phyloP scores from a whole-genome alignment of 1,140 invertebrate species.

The Drosophila rufa region DNA sequence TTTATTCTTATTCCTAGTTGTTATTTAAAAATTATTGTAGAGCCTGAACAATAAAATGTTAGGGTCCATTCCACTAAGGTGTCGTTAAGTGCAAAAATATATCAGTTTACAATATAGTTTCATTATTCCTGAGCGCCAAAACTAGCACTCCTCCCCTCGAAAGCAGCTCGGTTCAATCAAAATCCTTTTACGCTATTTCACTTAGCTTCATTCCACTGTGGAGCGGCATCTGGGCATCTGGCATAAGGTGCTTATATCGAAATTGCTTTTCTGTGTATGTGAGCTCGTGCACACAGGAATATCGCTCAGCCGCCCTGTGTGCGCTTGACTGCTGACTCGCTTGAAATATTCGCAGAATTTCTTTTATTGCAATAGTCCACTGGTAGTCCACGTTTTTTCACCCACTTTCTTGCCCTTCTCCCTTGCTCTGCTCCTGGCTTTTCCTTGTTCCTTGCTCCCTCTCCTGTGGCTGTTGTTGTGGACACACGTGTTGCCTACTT shows the following conservation, averaged over 20 bases:
- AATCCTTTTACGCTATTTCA: constrained; percentile 6
- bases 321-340: constrained; percentile 54
- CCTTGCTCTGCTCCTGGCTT: background rate
- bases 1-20: too few species aligned
- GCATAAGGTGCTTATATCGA: constrained; percentile 75
- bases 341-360: constrained; percentile 79
- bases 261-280: constrained; percentile 65
- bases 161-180: too few species aligned
- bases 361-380: constrained; percentile 71
- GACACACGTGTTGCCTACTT: constrained; percentile 68
- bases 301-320: constrained; percentile 65
- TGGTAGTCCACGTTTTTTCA: constrained; percentile 53
- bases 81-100: too few species aligned
- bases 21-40: too few species aligned
- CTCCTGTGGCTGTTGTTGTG: constrained; percentile 26
- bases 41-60: background rate
- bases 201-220: constrained; percentile 29
- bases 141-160: background rate
- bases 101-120: too few species aligned
- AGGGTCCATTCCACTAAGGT: too few species aligned
- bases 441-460: constrained; percentile 11
- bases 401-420: background rate
- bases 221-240: constrained; percentile 38
- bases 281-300: constrained; percentile 30
- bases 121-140: too few species aligned